Conservation (phyloP, 2,113 vertebrate species). For the Piliocolobus tephrosceles region DNA sequence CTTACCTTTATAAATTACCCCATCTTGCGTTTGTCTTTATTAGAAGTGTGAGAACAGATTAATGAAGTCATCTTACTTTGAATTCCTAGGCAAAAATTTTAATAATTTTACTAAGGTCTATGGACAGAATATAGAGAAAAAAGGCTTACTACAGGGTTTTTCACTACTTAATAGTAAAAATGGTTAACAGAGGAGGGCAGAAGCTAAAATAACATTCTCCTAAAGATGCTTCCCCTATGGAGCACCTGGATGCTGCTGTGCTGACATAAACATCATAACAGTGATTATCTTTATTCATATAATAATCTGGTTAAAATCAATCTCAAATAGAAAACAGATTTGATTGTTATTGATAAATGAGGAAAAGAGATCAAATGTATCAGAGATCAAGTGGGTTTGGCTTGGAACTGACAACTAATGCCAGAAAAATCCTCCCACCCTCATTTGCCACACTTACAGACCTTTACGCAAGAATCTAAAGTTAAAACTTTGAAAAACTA, state of each 20-base stretch:
- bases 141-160: background rate
- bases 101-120: background rate
- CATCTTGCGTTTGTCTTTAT: too few species aligned
- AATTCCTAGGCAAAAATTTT: background rate
- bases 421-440: background rate
- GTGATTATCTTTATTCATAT: background rate
- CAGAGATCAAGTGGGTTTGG: background rate
- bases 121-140: background rate
- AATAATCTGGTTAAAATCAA: background rate
- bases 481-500: background rate
- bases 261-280: background rate
- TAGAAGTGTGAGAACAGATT: too few species aligned
- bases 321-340: background rate
- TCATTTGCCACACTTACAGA: background rate
- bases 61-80: background rate
- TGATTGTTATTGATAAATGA: background rate
- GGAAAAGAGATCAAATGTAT: background rate
- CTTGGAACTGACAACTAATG: background rate
- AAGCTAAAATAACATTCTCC: background rate
- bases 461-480: background rate
- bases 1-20: too few species aligned
- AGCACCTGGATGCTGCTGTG: background rate
- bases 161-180: background rate
- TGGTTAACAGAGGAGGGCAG: background rate
- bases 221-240: fast-evolving